Evolutionary conservation across 2,113 vertebrate species (phyloP).

Genomic region (Nerophis ophidion): DNA sequence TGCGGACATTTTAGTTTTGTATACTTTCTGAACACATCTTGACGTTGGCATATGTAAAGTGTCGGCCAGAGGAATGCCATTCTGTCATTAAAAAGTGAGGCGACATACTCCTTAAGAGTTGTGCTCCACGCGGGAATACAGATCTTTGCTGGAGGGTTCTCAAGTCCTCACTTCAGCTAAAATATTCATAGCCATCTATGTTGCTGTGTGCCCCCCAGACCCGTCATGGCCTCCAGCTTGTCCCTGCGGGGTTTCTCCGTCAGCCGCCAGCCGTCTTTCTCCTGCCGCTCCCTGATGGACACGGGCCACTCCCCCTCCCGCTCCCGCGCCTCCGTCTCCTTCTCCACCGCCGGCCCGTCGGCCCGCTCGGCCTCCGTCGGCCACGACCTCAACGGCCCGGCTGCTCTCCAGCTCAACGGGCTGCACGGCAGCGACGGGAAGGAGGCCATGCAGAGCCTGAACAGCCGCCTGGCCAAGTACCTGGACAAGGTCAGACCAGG

Average conservation of each 20-base stretch:
- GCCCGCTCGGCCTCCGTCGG: slow-evolving; percentile 64
- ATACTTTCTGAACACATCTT: too few relatives aligned
- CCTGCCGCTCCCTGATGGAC: slow-evolving; percentile 72
- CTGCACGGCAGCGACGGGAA: slow-evolving; percentile 76
- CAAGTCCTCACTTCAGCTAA: slow-evolving; percentile 23
- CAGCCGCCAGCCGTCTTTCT: slow-evolving; percentile 70
- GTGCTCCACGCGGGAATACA: too few relatives aligned
- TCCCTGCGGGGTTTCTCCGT: slow-evolving; percentile 66
- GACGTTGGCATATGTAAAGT: too few relatives aligned
- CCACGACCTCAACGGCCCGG: slow-evolving; percentile 65
- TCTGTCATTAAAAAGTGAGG: too few relatives aligned
- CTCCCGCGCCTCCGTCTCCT: slow-evolving; percentile 60
- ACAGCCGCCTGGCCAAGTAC: slow-evolving; percentile 80
- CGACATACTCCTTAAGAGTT: too few relatives aligned
- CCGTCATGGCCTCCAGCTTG: slow-evolving; percentile 65
- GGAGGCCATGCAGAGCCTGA: slow-evolving; percentile 89
- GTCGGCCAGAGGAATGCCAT: too few relatives aligned
- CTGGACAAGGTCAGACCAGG: slow-evolving; percentile 66
- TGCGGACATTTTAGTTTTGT: too few relatives aligned
- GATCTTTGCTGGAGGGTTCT: slow-evolving; percentile 14
- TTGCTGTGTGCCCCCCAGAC: background rate
- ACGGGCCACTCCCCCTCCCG: slow-evolving; percentile 53
- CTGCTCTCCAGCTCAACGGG: slow-evolving; percentile 55
- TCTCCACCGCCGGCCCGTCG: slow-evolving; percentile 53
- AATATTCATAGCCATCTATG: background rate